These are phyloP conservation scores for Polyommatus icarus DNA, from an alignment of 2,888 invertebrate genomes.

Conservation along the genomic window DNA sequence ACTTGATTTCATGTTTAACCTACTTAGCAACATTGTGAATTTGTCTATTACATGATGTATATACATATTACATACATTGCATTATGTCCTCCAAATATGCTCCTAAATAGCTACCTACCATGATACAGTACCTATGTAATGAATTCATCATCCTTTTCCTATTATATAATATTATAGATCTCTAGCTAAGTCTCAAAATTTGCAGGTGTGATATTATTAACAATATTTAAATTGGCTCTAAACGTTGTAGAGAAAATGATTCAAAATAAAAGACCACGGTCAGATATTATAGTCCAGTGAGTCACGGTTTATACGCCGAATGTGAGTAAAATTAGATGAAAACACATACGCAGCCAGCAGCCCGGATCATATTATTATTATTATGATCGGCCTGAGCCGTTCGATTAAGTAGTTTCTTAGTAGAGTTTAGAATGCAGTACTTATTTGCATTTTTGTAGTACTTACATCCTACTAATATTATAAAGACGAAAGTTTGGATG, in stretches of 20 bases:
- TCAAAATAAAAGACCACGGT: slow-evolving; percentile 30
- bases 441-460: too few species aligned
- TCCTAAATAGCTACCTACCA: too few species aligned
- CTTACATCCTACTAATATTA: too few species aligned
- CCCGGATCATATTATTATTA: slow-evolving; percentile 26
- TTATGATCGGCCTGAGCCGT: background rate
- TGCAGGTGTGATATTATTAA: background rate
- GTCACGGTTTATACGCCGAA: slow-evolving; percentile 49
- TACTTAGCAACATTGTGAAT: too few species aligned
- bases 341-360: slow-evolving; percentile 42
- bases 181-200: background rate
- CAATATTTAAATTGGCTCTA: background rate
- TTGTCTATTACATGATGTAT: too few species aligned
- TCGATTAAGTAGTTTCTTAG: background rate
- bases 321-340: slow-evolving; percentile 60
- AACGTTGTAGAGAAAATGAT: slow-evolving; percentile 22
- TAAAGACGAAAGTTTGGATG: too few species aligned
- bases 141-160: too few species aligned
- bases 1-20: too few species aligned
- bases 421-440: too few species aligned
- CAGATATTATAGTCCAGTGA: slow-evolving; percentile 48
- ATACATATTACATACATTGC: too few species aligned
- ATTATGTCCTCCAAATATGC: too few species aligned
- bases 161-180: background rate
- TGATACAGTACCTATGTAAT: too few species aligned